Evolutionary conservation across 2,113 vertebrate species (phyloP), one percentile per base, ranked within the genome.

Genomic region (Lepisosteus oculatus): DNA sequence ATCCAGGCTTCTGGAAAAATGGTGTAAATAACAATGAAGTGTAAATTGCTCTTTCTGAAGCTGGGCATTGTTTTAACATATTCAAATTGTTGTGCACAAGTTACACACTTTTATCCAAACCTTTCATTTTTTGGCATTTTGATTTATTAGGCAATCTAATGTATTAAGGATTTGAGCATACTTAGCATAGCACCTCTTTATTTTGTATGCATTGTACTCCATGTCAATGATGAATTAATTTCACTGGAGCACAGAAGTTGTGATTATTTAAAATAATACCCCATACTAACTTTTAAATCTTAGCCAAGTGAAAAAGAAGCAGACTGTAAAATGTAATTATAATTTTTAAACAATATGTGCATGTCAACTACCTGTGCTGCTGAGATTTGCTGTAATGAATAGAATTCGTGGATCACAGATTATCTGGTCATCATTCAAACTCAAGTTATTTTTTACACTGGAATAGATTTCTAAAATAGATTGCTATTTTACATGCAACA

Each of bases 201-300:
- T 91, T 94, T 93, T 83, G 84, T 86, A 91, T 85, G 90, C 90
- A 91, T 85, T 88, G 85, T 92, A 92, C 91, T 85, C 91, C 84
- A 85, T 93, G 88, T 91, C 91, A 90, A 89, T 94, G 93, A 96
- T 93, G 90, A 95, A 96, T 97, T 96, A 92, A 95, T 94, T 94
- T 89, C 89, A 94, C 81, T 87, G 85, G 88, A 94, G 91, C 93
- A 95, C 92, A 92, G 71, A 93, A 93, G 88, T 88, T 91, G 82
- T 91, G 85, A 82, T 93, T 93, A 93, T 93, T 94, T 93, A 87
- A 94, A 90, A 90, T 86, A 82, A 85, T 88, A 80, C 78, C 82
- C 79, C 85, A 88, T 89, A 87, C 84, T 75, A 77, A 90, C 87
- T 87, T 92, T 90, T 88, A 85, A 74, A 79, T 79, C 79, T 65